Percentiles rank a stretch among this genome's conserved stretches.
These are phyloP conservation scores for Hippopotamus amphibius DNA, from an alignment of 2,113 vertebrate genomes.

Conservation along the genomic window DNA sequence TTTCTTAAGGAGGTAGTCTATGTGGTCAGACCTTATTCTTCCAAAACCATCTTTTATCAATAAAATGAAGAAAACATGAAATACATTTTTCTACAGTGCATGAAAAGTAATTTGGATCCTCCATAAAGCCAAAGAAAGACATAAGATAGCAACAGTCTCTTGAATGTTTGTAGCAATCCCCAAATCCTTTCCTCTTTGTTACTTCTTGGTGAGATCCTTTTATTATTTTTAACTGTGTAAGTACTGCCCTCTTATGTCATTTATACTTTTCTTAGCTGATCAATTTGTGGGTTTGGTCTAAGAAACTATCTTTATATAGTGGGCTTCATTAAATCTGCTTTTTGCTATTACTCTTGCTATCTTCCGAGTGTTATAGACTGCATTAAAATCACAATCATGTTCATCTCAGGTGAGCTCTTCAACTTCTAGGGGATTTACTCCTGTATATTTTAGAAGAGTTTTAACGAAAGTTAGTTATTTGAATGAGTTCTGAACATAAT, in stretches of 20 bases:
- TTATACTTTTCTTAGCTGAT: background rate
- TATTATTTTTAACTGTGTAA: background rate
- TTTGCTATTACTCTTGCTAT: background rate
- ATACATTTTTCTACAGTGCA: background rate
- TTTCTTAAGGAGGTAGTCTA: background rate
- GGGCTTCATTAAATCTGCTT: background rate
- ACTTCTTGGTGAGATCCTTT: background rate
- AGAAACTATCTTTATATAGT: background rate
- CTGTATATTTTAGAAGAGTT: background rate
- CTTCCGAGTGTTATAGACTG: background rate
- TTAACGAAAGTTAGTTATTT: background rate
- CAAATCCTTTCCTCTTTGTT: background rate
- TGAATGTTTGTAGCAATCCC: background rate
- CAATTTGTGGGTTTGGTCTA: background rate
- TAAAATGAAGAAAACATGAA: constrained; percentile 6
- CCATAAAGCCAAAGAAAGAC: background rate
- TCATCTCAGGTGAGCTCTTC: background rate
- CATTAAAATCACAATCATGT: background rate
- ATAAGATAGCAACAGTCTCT: background rate
- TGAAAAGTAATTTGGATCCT: background rate
- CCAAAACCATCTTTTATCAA: background rate
- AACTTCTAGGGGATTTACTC: background rate
- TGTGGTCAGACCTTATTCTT: background rate
- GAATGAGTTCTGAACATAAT: background rate
- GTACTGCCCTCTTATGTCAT: background rate